Conservation (phyloP, 2,888 invertebrate species). For the Phanerotoma sp. region DNA sequence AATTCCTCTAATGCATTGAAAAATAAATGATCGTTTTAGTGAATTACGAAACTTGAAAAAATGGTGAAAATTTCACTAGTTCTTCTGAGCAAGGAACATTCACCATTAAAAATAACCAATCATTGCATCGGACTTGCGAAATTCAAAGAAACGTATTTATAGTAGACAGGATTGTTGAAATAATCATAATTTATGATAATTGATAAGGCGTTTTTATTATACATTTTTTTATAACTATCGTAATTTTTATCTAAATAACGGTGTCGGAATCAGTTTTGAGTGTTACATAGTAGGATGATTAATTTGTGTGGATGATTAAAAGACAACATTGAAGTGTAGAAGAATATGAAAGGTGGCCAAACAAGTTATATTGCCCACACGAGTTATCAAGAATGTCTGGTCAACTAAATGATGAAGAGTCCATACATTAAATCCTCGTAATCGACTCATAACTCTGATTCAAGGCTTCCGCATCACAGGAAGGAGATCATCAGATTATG, state of each 20-base stretch:
- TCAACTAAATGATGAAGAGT: conserved; percentile 19
- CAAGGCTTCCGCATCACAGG: conserved; percentile 26
- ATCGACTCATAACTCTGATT: conserved; percentile 46
- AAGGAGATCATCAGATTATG: conserved; percentile 8
- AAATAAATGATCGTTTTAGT: too few species aligned
- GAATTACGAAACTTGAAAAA: too few species aligned
- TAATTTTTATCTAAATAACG: not conserved
- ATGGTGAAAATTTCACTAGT: too few species aligned
- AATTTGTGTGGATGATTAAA: not conserved
- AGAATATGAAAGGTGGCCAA: conserved; percentile 8
- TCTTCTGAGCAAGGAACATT: not conserved
- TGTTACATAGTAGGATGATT: too few species aligned
- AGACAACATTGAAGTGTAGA: conserved; percentile 25
- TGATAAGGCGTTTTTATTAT: not conserved
- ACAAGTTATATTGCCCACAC: conserved; percentile 2
- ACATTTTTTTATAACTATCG: not conserved
- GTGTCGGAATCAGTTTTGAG: too few species aligned
- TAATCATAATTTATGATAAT: not conserved
- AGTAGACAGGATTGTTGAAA: conserved; percentile 14
- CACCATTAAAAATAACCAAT: not conserved
- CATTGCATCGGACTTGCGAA: too few species aligned
- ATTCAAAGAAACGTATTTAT: too few species aligned
- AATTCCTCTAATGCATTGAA: too few species aligned
- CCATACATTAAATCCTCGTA: conserved; percentile 28
- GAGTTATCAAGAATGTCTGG: too few species aligned